Evolutionary conservation across 2,113 vertebrate genomes (phyloP).

Genomic region (Chaetorhynchus papuensis): DNA sequence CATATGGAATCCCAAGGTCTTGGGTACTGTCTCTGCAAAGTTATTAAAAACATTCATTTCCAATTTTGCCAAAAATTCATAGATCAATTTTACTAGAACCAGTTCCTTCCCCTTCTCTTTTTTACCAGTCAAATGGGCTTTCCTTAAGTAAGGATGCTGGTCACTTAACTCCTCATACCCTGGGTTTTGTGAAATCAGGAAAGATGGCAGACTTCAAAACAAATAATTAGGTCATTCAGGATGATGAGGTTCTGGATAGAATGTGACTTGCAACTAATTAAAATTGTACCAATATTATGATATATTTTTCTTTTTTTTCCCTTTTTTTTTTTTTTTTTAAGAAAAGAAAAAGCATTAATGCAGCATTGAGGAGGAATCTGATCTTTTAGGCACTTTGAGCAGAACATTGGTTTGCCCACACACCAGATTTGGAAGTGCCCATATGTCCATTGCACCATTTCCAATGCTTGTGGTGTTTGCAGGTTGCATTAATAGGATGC

Average conservation of each 20-base stretch:
- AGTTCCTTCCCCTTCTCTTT: background rate
- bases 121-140: background rate
- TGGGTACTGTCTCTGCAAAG: background rate
- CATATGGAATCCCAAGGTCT: background rate
- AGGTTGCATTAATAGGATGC: background rate
- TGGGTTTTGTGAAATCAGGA: background rate
- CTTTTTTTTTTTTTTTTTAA: background rate
- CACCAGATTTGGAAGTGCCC: background rate
- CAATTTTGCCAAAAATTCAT: background rate
- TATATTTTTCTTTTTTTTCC: background rate
- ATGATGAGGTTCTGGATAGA: background rate
- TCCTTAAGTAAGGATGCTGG: background rate
- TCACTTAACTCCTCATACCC: background rate
- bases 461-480: background rate
- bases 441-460: background rate
- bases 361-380: background rate
- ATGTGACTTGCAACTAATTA: background rate
- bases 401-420: background rate
- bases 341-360: background rate
- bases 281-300: background rate
- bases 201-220: background rate
- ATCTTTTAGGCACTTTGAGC: background rate
- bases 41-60: background rate
- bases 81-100: background rate
- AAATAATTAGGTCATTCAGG: background rate